phyloP scores from a whole-genome alignment of 2,797 vertebrate genomes.

The Pseudochaenichthys georgianus region DNA sequence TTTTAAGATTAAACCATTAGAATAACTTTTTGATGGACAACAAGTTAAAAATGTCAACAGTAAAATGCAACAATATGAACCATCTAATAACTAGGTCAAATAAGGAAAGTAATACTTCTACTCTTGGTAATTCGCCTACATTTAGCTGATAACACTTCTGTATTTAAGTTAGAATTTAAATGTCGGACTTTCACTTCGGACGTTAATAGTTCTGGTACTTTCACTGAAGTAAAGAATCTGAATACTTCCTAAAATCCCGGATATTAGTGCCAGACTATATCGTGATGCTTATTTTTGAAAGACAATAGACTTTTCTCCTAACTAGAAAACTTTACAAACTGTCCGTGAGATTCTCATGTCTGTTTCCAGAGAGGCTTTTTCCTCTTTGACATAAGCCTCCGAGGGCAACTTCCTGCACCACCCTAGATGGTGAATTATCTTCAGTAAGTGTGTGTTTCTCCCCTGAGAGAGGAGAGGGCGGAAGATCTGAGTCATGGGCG shows the following conservation, averaged over 20 bases:
- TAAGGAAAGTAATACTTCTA: too few relatives aligned
- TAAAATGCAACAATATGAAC: too few relatives aligned
- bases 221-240: too few relatives aligned
- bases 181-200: too few relatives aligned
- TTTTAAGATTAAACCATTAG: too few relatives aligned
- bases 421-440: conserved; percentile 55
- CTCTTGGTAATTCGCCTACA: too few relatives aligned
- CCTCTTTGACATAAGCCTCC: conserved; percentile 43
- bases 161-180: too few relatives aligned
- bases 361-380: conserved; percentile 22
- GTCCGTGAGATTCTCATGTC: conserved; percentile 14
- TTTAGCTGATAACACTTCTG: too few relatives aligned
- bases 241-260: too few relatives aligned
- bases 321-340: background rate
- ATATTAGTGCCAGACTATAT: background rate
- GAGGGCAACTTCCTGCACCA: conserved; percentile 66
- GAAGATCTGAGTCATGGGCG: conserved; percentile 63
- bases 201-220: background rate
- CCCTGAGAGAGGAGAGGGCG: conserved; percentile 26
- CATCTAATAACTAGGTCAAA: too few relatives aligned
- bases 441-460: conserved; percentile 28
- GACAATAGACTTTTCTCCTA: conserved; percentile 7
- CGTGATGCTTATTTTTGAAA: conserved; percentile 6
- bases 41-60: too few relatives aligned
- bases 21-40: too few relatives aligned